A percentile compares a stretch with the other conserved stretches of the same genome.
phyloP scores from a whole-genome alignment of 2,888 invertebrate species.

The Heliconius charithonia region DNA sequence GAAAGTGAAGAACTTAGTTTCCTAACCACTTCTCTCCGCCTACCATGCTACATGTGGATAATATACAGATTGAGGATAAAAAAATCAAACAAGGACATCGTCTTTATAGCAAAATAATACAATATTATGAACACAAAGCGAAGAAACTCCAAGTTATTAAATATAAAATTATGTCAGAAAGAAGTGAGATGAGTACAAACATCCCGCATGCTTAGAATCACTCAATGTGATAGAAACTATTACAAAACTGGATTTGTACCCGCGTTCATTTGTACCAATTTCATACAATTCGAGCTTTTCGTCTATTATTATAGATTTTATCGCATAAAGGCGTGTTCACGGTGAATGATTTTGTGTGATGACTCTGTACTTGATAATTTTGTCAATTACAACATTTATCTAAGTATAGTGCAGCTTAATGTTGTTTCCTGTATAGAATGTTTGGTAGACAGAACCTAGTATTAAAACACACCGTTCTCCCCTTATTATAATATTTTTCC shows the following conservation, averaged over 20 bases:
- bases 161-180: conserved; percentile 41
- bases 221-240: conserved; percentile 59
- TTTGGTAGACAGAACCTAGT: background rate
- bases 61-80: no score
- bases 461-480: background rate
- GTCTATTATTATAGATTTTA: conserved; percentile 58
- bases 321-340: conserved; percentile 55
- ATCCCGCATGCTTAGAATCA: conserved; percentile 78
- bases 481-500: background rate
- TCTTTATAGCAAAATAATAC: background rate
- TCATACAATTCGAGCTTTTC: conserved; percentile 57
- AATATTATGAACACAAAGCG: background rate
- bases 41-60: no score
- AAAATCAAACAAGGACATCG: no score
- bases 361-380: background rate
- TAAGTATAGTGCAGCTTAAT: background rate
- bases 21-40: no score
- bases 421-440: background rate
- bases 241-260: conserved; percentile 66
- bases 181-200: conserved; percentile 65
- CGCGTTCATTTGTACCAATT: conserved; percentile 67
- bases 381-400: background rate
- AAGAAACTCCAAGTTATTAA: background rate
- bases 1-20: no score
- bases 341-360: conserved; percentile 22